Base-by-base conservation (phyloP, 1,140 invertebrate species). In the Drosophila miranda region DNA sequence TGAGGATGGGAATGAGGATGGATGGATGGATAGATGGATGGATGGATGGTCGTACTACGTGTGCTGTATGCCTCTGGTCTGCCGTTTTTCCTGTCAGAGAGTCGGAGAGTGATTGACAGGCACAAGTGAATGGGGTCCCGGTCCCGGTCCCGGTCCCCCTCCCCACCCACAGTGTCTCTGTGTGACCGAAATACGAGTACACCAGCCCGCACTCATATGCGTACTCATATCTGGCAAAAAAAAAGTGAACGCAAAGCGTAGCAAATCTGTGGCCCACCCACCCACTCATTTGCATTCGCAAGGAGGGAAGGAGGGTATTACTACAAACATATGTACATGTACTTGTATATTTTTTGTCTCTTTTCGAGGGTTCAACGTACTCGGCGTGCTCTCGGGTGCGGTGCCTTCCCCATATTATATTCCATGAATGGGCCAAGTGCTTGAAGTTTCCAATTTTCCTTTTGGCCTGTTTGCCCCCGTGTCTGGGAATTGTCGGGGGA, bases 101-200 rank as follows among this genome's bases (percentile, higher is more conserved):
- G 73, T 69, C 64, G 1, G 63, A 77, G 73, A 74, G 61, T 84
- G 80, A 84, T 84, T 84, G 80, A 84, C 80, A 84, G 76, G 80
- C 80, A 84, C 80, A 84, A 84, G 80, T 86, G 81, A 81, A 76
- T 84, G 73, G 54, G 16, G 23, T 14, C n/a, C 30, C 57, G 48
- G 19, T 49, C 51, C 45, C 16, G 16, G 16, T 16, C 16, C 16
- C 16, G 16, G 16, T 16, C 16, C 16, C 16, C 16, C 16, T 16
- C 16, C 16, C 16, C 16, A 16, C 16, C 16, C 16, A 16, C 16
- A 0, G 16, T 16, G 16, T 16, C 72, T 42, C 23, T 26, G 23
- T 26, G 67, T 81, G 78, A 78, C 78, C 78, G 78, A 81, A 82
- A 78, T 81, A 64, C 54, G 74, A 70, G 64, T 81, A 64, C 54